Evolutionary conservation across 2,888 invertebrate genomes (phyloP), one percentile per base, ranked within the genome.

Genomic region (Cheilosia variabilis): DNA sequence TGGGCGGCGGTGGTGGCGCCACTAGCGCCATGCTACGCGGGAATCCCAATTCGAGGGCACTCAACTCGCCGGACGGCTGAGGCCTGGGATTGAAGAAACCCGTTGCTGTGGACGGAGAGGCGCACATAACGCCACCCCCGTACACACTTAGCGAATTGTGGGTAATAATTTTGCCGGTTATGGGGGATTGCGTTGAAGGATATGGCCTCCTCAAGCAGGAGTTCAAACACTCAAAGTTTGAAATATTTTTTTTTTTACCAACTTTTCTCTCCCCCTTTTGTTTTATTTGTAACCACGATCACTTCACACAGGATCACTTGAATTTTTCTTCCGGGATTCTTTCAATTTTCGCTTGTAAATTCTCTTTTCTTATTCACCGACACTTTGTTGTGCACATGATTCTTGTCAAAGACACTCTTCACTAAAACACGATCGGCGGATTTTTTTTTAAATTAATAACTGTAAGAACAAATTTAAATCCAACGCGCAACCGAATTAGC

Each of bases 21-120:
- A 94, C 94, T 88, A 94, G 91, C 87, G 94, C 93, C 94, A 94
- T 94, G 87, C 92, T 91, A 52, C 93, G 91, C 77, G 93, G 92
- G 87, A 93, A 92, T 47, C 93, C 93, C 87, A 93, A 89, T 89
- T 93, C 93, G 88, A 92, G 91, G 88, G 92, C 91, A 80, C 92
- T 91, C 81, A 92, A 89, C 88, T 92, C 92, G 60, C 92, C 91
- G 68, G 92, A 91, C 83, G 91, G 90, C 86, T 92, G 92, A 45
- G 91, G 91, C 75, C 92, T 90, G 81, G 92, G 92, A 89, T 92
- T 92, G 88, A 92, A 92, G 89, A 92, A 92, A 88, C 92, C 92
- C 88, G 92, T 91, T 89, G 92, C 92, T 77, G 92, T 92, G 90
- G 92, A 92, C 91, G 92, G 92, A 87, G 92, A 92, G 90, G 92